Base-by-base conservation (phyloP, 2,113 vertebrate species). In the Aspiorhynchus laticeps region DNA sequence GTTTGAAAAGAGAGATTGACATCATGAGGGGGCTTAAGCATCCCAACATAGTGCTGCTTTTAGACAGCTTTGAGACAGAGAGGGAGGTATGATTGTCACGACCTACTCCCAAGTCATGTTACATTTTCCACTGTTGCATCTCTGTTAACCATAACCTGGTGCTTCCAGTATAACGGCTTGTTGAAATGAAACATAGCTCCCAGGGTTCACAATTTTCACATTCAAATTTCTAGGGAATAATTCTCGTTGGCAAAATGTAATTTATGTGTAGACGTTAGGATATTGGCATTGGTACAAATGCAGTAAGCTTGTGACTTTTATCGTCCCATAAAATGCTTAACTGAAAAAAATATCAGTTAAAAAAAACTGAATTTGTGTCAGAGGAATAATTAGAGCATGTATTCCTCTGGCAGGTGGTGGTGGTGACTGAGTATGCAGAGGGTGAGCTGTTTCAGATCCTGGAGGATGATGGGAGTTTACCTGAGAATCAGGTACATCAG, bases 401-500 rank as follows among this genome's bases (percentile, higher is more conserved):
- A 4, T 90, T 61, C 90, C 84, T 88, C 19, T 79, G 78, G 69
- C 91, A 99, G 98, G 97, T 99, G 81, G 98, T 98, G 80, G 96
- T 99, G 85, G 98, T 99, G 86, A 99, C 97, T 1, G 98, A 99
- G 85, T 98, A 97, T 2, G 98, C 97, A 38, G 98, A 99, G 83
- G 98, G 98, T 10, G 97, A 99, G 85, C 94, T 99, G 83, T 99
- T 98, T 91, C 97, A 99, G 93, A 97, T 99, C 87, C 93, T 99
- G 81, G 97, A 98, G 91, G 98, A 99, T 33, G 98, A 98, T 78
- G 97, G 97, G 2, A 95, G 89, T 48, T 93, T 99, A 90, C 96
- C 97, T 0, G 98, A 99, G 92, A 95, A 90, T 41, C 97, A 97
- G 96, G 98, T 98, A 92, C 85, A 31, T 46, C 73, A 59, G 38